Conservation (phyloP, 1,140 invertebrate genomes). For the Mylabris phalerata region DNA sequence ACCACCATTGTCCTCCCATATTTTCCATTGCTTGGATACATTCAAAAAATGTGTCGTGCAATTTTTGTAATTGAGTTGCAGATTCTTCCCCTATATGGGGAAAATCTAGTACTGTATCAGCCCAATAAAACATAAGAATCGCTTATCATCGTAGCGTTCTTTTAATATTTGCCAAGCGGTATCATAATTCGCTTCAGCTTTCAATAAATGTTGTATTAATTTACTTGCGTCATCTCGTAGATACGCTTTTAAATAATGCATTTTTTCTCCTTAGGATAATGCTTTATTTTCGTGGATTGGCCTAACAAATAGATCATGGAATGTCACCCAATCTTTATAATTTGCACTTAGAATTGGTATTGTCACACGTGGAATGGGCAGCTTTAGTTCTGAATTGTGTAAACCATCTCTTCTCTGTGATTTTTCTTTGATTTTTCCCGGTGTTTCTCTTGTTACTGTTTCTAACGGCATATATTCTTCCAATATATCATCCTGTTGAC, state of each 20-base stretch:
- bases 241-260: constrained; percentile 6
- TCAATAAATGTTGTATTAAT: background rate
- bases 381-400: no score
- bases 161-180: background rate
- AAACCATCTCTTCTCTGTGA: no score
- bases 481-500: no score
- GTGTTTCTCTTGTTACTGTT: no score
- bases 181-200: background rate
- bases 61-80: background rate
- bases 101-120: background rate
- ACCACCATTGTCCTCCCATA: background rate
- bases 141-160: background rate
- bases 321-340: no score
- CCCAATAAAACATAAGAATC: background rate
- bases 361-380: no score
- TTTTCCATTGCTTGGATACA: constrained; percentile 3
- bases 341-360: no score
- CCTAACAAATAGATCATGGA: no score
- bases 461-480: no score
- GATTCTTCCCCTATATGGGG: background rate
- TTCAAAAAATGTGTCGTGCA: constrained; percentile 1
- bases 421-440: no score
- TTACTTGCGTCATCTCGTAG: background rate
- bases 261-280: constrained; percentile 1
- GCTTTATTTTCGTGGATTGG: background rate